A percentile compares a stretch with the other conserved stretches of the same genome.
Evolutionary conservation across 1,140 invertebrate genomes (phyloP).

Genomic region (Phortica variegata): DNA sequence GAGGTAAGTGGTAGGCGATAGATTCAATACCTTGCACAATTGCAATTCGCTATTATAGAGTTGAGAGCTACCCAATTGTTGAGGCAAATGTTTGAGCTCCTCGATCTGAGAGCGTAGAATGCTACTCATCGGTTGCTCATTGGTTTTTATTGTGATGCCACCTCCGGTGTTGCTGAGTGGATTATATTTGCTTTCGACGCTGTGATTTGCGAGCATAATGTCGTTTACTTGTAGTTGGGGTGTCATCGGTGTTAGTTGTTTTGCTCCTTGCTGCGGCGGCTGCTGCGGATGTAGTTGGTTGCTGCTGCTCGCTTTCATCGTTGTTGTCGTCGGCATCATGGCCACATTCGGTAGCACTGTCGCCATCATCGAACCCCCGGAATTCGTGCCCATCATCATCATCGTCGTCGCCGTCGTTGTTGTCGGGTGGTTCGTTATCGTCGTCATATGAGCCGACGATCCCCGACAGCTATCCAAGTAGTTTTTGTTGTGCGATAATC

Average conservation of each 20-base stretch:
- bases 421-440: constrained; percentile 44
- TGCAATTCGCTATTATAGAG: constrained; percentile 58
- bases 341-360: constrained; percentile 41
- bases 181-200: constrained; percentile 17
- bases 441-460: constrained; percentile 56
- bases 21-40: constrained; percentile 60
- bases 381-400: constrained; percentile 13
- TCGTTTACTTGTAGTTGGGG: constrained; percentile 25
- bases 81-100: constrained; percentile 38
- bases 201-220: constrained; percentile 19
- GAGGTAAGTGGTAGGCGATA: constrained; percentile 62
- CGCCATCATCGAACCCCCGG: constrained; percentile 39
- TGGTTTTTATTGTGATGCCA: constrained; percentile 15
- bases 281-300: constrained; percentile 37
- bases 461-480: constrained; percentile 65
- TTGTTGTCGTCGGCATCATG: constrained; percentile 6
- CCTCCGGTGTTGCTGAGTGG: constrained; percentile 20
- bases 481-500: constrained; percentile 61
- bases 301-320: constrained; percentile 30
- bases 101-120: constrained; percentile 47
- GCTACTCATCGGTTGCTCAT: constrained; percentile 27
- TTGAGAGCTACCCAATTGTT: constrained; percentile 48
- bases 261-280: constrained; percentile 20
- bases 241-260: constrained; percentile 6
- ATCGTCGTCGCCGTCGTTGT: constrained; percentile 39